Conservation (phyloP, 2,797 vertebrate species). For the Mus spretus region DNA sequence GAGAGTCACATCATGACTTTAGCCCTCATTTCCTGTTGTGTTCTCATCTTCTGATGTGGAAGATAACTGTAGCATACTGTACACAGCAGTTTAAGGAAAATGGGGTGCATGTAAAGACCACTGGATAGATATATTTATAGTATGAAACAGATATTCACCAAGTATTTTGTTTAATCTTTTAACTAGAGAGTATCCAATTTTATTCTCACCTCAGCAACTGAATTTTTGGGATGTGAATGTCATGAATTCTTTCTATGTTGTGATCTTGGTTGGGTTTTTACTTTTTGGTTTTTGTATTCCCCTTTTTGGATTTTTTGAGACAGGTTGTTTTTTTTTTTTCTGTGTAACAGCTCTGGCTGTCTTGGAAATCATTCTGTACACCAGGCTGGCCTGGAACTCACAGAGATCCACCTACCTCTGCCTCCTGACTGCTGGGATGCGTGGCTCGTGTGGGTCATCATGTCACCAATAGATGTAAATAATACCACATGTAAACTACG, state of each 20-base stretch:
- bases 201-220: constrained; percentile 49
- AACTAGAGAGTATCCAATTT: background rate
- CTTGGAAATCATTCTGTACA: background rate
- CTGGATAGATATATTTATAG: background rate
- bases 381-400: background rate
- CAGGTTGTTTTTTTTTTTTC: background rate
- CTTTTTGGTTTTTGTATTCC: background rate
- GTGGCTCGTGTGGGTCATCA: background rate
- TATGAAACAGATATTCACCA: background rate
- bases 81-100: background rate
- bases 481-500: background rate
- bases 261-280: background rate
- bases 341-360: background rate
- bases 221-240: background rate
- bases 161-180: constrained; percentile 9
- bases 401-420: background rate
- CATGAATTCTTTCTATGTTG: constrained; percentile 16
- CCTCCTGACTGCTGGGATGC: background rate
- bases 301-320: background rate
- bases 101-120: background rate
- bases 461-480: constrained; percentile 35
- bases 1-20: background rate
- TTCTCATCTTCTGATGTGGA: background rate
- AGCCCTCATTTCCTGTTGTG: background rate
- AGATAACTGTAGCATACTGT: background rate